phyloP scores from a whole-genome alignment of 2,888 invertebrate species.

The Trichopoda pennipes region DNA sequence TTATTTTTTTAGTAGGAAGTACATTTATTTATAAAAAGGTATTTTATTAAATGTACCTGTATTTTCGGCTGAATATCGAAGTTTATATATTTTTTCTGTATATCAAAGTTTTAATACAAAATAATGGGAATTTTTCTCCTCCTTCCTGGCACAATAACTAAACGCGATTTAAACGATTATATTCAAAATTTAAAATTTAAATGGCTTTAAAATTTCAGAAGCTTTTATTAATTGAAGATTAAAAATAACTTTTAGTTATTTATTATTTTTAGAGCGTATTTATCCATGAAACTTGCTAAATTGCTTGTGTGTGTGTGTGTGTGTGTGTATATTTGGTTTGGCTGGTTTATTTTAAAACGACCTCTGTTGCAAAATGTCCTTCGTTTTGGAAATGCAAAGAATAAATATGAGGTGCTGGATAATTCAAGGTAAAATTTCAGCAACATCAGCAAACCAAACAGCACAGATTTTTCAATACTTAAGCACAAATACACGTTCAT shows the following conservation, averaged over 20 bases:
- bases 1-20: too few species aligned
- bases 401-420: slow-evolving; percentile 54
- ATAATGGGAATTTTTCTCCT: too few species aligned
- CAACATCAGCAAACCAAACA: slow-evolving; percentile 26
- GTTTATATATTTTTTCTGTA: too few species aligned
- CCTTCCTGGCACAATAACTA: too few species aligned
- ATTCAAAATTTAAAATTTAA: too few species aligned
- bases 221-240: too few species aligned
- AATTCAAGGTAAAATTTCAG: slow-evolving; percentile 51
- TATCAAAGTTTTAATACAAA: too few species aligned
- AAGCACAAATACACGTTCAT: neutral
- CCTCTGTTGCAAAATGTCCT: slow-evolving; percentile 58
- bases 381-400: slow-evolving; percentile 18
- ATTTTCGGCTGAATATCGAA: too few species aligned
- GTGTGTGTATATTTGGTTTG: neutral
- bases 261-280: neutral
- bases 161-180: too few species aligned
- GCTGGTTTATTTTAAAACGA: slow-evolving; percentile 43
- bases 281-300: neutral
- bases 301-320: slow-evolving; percentile 2
- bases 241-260: neutral
- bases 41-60: too few species aligned
- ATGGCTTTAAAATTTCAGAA: too few species aligned
- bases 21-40: too few species aligned
- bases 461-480: slow-evolving; percentile 2